Conservation (phyloP, 2,888 invertebrate species). For the Leptopilina syphax region DNA sequence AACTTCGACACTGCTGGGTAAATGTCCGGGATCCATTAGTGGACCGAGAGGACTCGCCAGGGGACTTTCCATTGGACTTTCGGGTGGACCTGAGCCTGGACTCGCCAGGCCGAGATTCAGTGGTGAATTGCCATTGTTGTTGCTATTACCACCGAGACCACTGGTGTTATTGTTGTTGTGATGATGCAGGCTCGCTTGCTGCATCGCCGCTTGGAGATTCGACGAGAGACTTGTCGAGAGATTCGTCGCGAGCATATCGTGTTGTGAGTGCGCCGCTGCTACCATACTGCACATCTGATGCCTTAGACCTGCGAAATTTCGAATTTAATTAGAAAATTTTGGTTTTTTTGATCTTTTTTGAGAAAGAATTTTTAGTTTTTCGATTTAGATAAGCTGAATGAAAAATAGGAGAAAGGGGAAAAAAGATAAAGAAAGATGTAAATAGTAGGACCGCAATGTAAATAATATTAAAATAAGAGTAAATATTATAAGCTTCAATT, state of each 20-base stretch:
- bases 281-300: conserved; percentile 93
- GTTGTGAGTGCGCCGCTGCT: conserved; percentile 80
- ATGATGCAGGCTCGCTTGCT: conserved; percentile 75
- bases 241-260: conserved; percentile 76
- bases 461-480: too few species aligned
- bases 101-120: conserved; percentile 78
- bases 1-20: conserved; percentile 79
- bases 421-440: too few species aligned
- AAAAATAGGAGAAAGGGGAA: too few species aligned
- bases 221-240: conserved; percentile 77
- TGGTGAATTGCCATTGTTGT: conserved; percentile 72
- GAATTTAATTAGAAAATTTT: too few species aligned
- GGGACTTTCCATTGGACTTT: conserved; percentile 81
- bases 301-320: conserved; percentile 79
- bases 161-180: conserved; percentile 71
- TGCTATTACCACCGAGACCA: conserved; percentile 77
- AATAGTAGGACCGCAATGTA: too few species aligned
- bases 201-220: conserved; percentile 76
- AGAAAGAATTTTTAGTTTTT: too few species aligned
- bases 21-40: conserved; percentile 81
- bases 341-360: too few species aligned
- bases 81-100: conserved; percentile 77
- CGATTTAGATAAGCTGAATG: too few species aligned
- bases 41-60: conserved; percentile 82
- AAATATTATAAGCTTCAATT: too few species aligned